Percentiles rank a stretch among this genome's conserved stretches.
Conservation (phyloP, 2,888 invertebrate species). For the Cantharis rustica region DNA sequence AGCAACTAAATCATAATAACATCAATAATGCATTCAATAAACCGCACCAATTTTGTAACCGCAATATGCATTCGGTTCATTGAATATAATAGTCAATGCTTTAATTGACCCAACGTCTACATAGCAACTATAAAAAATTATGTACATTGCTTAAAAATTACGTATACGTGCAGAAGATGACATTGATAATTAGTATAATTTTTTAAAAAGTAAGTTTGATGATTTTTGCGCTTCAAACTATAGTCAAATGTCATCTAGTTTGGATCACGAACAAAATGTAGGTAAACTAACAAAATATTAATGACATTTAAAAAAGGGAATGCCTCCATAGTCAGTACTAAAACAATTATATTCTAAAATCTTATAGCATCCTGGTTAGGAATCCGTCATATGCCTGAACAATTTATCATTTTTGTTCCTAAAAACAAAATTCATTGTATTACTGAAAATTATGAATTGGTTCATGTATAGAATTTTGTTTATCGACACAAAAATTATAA, state of each 20-base stretch:
- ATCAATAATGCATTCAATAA: conserved; percentile 20
- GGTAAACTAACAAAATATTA: neutral
- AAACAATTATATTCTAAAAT: too few species aligned
- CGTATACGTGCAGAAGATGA: conserved; percentile 39
- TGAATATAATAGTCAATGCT: conserved; percentile 24
- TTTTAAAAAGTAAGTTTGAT: neutral
- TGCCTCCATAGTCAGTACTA: too few species aligned
- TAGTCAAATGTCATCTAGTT: neutral
- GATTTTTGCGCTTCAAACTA: neutral
- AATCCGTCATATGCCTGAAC: too few species aligned
- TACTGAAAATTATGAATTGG: too few species aligned
- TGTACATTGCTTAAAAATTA: conserved; percentile 47
- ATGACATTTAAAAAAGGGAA: neutral
- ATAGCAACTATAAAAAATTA: conserved; percentile 45
- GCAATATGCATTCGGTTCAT: conserved; percentile 2
- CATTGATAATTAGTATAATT: conserved; percentile 15
- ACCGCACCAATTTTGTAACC: neutral
- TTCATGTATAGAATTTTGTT: too few species aligned
- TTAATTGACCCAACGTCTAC: conserved; percentile 34
- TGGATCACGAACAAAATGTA: neutral
- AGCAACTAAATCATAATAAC: conserved; percentile 51
- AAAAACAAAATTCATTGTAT: too few species aligned
- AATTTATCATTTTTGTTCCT: too few species aligned
- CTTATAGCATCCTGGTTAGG: too few species aligned
- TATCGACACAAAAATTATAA: too few species aligned